Percentiles rank a stretch among this genome's conserved stretches.
Evolutionary conservation across 2,113 vertebrate species (phyloP).

Genomic region (Heterotilapia buettikoferi): DNA sequence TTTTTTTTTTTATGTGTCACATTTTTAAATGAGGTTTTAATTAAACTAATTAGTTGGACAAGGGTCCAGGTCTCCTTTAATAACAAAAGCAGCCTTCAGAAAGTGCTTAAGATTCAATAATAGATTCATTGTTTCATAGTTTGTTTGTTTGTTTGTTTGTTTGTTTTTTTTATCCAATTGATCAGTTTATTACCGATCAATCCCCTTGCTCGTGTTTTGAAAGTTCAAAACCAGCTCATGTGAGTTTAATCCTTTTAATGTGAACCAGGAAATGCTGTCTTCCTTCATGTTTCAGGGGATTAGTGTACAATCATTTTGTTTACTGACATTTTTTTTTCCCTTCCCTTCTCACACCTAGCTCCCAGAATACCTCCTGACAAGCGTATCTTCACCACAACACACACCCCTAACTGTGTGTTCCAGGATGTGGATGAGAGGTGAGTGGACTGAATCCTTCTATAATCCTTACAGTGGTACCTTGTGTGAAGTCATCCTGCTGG

Average conservation of each 20-base stretch:
- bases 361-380: slow-evolving; percentile 94
- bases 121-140: neutral
- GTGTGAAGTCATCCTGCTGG: neutral
- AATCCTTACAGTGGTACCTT: neutral
- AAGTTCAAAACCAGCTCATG: neutral
- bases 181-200: neutral
- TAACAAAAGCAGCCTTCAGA: neutral
- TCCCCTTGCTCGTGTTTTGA: neutral
- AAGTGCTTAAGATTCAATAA: neutral
- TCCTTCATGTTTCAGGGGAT: neutral
- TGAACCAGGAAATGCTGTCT: neutral
- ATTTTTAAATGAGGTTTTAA: neutral
- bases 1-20: neutral
- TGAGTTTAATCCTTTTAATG: neutral
- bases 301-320: neutral
- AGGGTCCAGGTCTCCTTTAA: neutral
- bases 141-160: fast-evolving
- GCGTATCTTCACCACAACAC: slow-evolving; percentile 94
- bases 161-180: neutral
- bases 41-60: neutral
- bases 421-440: slow-evolving; percentile 95
- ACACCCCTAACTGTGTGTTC: slow-evolving; percentile 91
- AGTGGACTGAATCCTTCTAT: neutral
- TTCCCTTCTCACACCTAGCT: slow-evolving; percentile 64
- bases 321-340: neutral